Evolutionary conservation across 35 echinoderm and acorn worm species (phyloP).

Genomic region (Strongylocentrotus purpuratus): DNA sequence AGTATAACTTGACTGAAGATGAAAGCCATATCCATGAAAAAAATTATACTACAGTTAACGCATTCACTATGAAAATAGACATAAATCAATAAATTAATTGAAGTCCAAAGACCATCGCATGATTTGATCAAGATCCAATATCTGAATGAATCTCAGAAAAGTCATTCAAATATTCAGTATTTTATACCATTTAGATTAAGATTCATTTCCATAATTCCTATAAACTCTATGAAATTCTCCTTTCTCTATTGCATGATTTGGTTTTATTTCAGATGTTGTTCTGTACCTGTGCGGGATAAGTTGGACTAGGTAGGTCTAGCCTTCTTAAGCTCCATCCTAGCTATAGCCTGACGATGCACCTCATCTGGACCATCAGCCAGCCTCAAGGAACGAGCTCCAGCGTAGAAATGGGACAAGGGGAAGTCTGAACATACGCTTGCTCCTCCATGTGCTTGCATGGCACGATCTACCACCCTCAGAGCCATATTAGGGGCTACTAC

Average conservation of each 20-base stretch:
- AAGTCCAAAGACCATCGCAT: background rate
- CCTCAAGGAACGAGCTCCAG: conserved; percentile 75
- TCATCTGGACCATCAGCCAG: conserved; percentile 98
- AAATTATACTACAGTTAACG: background rate
- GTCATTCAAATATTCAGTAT: background rate
- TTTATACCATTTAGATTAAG: background rate
- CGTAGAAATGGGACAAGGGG: conserved; percentile 70
- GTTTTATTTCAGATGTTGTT: background rate
- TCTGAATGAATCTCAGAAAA: too few species aligned
- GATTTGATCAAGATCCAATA: background rate
- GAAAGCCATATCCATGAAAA: background rate
- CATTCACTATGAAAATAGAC: background rate
- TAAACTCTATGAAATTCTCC: background rate
- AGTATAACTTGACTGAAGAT: background rate
- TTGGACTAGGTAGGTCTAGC: background rate
- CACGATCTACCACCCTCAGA: conserved; percentile 77
- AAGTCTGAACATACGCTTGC: conserved; percentile 79
- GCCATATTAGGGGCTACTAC: conserved; percentile 93
- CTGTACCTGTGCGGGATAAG: too few species aligned
- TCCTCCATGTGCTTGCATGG: conserved; percentile 89
- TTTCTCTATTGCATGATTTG: background rate
- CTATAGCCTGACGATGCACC: conserved; percentile 76
- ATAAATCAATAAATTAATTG: background rate
- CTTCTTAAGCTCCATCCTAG: conserved; percentile 91
- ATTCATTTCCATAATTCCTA: background rate